Evolutionary conservation across 2,888 invertebrate species (phyloP).

Genomic region (Tetranychus truncatus): DNA sequence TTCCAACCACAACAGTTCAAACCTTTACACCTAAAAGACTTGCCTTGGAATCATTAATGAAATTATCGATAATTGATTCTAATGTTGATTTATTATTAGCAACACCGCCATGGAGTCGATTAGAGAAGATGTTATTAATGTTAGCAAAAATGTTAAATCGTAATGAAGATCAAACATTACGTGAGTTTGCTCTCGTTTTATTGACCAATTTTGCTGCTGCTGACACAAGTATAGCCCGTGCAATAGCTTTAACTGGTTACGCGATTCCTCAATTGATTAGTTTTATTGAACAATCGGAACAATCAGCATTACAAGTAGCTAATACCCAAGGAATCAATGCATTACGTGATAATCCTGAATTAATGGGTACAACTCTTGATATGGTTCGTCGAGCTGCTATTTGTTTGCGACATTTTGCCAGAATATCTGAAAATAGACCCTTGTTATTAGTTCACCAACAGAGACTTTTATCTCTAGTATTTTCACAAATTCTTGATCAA

Average conservation of each 20-base stretch:
- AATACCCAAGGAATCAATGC: conserved; percentile 87
- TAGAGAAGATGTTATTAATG: conserved; percentile 82
- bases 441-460: conserved; percentile 84
- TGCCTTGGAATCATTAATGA: conserved; percentile 87
- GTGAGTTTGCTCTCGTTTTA: conserved; percentile 81
- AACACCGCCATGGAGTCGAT: conserved; percentile 78
- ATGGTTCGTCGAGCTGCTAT: conserved; percentile 92
- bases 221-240: conserved; percentile 71
- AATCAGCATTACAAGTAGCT: conserved; percentile 75
- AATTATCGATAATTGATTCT: conserved; percentile 85
- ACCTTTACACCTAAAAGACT: conserved; percentile 66
- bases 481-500: conserved; percentile 93
- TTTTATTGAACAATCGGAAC: conserved; percentile 87
- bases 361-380: conserved; percentile 96
- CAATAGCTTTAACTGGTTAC: conserved; percentile 66
- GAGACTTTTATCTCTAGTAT: conserved; percentile 74
- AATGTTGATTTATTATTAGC: conserved; percentile 95
- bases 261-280: conserved; percentile 84
- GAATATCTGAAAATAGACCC: conserved; percentile 77
- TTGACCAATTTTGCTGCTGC: conserved; percentile 84
- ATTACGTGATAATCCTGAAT: conserved; percentile 88
- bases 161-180: conserved; percentile 63
- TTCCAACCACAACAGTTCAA: conserved; percentile 48
- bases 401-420: conserved; percentile 71
- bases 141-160: conserved; percentile 72